Base-by-base conservation (phyloP, 2,888 invertebrate genomes). In the Drosophila buzzatii region DNA sequence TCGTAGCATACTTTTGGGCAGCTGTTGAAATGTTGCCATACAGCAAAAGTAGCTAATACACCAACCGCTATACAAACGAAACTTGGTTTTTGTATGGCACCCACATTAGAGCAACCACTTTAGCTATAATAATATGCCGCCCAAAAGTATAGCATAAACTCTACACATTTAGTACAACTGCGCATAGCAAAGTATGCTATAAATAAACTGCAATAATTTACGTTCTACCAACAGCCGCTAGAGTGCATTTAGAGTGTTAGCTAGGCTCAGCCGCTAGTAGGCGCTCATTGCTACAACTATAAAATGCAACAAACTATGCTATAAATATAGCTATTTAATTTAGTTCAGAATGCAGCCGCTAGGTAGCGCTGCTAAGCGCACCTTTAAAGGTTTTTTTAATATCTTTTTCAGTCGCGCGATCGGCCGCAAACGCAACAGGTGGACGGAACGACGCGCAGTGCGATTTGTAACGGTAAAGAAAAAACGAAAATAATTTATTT, bases 381-480 rank as follows among this genome's bases (percentile, higher is more conserved):
- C 59, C 74, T 55, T 73, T 23, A 23, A 47, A 35, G 1, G 27
- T 44, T 58, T 64, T 23, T 61, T 64, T 57, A 56, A 45, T 44
- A 37, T 33, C 49, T 57, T 62, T 71, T 72, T 76, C 65, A 86
- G 84, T 85, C 75, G 66, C 84, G 71, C 82, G 83, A 79, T 85
- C 76, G 73, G 47, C 56, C 73, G 75, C 80, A 63, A 42, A 74
- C 72, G 74, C 63, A 81, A 73, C 84, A 82, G 86, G 78, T 83
- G 84, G 49, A 66, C 44, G 64, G 47, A 39, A 41, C 41, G 35
- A n/a, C 23, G 35, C 56, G 53, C 67, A 57, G 55, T 52, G 55
- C 72, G 73, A 81, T 76, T 79, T 76, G 63, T 61, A 68, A 81
- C 76, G 84, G 84, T 84, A 85, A 82, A 23, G 18, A 35, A 10